phyloP scores from a whole-genome alignment of 2,113 vertebrate genomes.

The Nesospiza acunhae region DNA sequence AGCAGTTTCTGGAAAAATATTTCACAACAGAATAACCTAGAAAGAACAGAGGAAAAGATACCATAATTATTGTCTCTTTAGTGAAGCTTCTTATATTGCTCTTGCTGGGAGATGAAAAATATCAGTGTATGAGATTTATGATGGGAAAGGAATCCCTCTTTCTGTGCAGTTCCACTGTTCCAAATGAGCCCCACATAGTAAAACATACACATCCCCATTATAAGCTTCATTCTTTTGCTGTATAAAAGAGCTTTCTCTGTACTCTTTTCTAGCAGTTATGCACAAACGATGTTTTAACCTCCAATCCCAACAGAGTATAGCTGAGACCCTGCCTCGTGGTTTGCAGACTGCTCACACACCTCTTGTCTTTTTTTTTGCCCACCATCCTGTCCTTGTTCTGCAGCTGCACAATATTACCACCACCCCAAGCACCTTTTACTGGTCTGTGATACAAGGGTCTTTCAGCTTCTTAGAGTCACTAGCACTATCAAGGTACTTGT shows the following conservation, averaged over 20 bases:
- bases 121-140: background rate
- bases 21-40: background rate
- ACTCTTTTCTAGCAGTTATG: background rate
- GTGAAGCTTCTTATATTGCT: background rate
- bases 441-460: background rate
- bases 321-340: accelerated
- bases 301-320: background rate
- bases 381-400: background rate
- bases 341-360: background rate
- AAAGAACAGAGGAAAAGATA: background rate
- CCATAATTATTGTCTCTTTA: background rate
- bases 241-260: background rate
- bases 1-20: background rate
- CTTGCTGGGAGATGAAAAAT: background rate
- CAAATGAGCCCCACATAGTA: background rate
- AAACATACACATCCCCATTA: background rate
- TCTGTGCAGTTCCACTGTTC: background rate
- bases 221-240: background rate
- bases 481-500: background rate
- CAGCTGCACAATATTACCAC: background rate
- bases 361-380: background rate
- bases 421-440: background rate
- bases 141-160: background rate
- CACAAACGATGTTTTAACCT: background rate
- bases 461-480: background rate